phyloP scores from a whole-genome alignment of 2,888 invertebrate species.

The Parascotia fuliginaria region DNA sequence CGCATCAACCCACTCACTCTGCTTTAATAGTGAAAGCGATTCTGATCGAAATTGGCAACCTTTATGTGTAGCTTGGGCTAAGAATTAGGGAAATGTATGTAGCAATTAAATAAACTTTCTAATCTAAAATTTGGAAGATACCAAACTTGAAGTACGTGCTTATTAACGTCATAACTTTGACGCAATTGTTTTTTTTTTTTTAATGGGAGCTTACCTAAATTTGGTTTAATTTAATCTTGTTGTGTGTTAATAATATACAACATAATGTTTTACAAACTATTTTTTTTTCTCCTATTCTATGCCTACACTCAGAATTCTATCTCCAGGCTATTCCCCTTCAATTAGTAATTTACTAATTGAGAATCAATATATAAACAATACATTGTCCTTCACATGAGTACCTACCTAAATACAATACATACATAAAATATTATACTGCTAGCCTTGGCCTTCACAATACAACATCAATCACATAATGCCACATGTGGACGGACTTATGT shows the following conservation, averaged over 20 bases:
- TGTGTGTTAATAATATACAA: no score
- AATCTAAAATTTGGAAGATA: no score
- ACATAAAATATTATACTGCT: constrained; percentile 30
- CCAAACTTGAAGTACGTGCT: no score
- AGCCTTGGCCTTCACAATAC: constrained; percentile 22
- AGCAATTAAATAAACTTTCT: not conserved
- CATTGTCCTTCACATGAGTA: not conserved
- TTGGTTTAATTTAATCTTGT: no score
- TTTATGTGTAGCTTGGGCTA: not conserved
- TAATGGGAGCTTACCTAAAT: no score
- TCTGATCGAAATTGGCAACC: constrained; percentile 2
- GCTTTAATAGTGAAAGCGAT: constrained; percentile 7
- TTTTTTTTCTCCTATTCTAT: no score
- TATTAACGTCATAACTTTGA: no score
- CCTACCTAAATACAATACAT: constrained; percentile 5
- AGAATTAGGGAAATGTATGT: not conserved
- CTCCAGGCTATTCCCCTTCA: no score
- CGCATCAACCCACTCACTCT: constrained; percentile 11
- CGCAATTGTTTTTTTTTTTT: no score
- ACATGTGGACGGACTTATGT: not conserved
- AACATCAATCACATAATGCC: constrained; percentile 24
- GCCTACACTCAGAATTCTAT: no score
- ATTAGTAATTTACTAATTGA: not conserved
- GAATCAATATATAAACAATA: constrained; percentile 13
- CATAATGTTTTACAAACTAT: no score